These are phyloP conservation scores for Parnassius orleans DNA, from an alignment of 2,888 invertebrate genomes.

Conservation along the genomic window DNA sequence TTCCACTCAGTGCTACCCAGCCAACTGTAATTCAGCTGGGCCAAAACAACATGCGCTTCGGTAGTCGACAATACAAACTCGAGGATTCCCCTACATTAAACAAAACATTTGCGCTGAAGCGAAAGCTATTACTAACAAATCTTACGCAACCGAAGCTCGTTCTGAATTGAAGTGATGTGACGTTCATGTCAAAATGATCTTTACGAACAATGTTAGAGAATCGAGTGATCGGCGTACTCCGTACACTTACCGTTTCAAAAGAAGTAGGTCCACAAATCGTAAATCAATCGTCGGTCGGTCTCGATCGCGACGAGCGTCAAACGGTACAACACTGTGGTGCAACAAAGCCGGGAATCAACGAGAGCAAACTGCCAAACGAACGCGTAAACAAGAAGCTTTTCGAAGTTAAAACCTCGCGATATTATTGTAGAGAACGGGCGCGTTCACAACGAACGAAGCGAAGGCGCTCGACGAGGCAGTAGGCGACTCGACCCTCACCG, in stretches of 20 bases:
- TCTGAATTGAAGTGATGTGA: constrained; percentile 5
- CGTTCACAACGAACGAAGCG: constrained; percentile 59
- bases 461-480: constrained; percentile 62
- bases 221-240: constrained; percentile 40
- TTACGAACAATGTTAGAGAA: constrained; percentile 42
- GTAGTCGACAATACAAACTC: constrained; percentile 53
- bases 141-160: constrained; percentile 20
- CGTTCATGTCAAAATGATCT: constrained; percentile 27
- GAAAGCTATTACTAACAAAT: constrained; percentile 4
- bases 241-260: constrained; percentile 65
- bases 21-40: constrained; percentile 57
- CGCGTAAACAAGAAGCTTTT: constrained; percentile 63
- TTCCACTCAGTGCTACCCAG: constrained; percentile 41
- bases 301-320: constrained; percentile 49
- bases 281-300: constrained; percentile 59
- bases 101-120: constrained; percentile 40
- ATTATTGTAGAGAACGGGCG: constrained; percentile 46
- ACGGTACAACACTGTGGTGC: constrained; percentile 53
- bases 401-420: constrained; percentile 58
- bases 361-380: constrained; percentile 56
- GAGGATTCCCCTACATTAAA: constrained; percentile 51
- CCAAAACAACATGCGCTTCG: constrained; percentile 60
- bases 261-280: constrained; percentile 50
- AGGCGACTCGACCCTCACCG: constrained; percentile 70
- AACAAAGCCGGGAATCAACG: constrained; percentile 49